Percentiles rank a stretch among this genome's conserved stretches.
phyloP scores from a whole-genome alignment of 2,888 invertebrate genomes.

The Acheta domesticus region DNA sequence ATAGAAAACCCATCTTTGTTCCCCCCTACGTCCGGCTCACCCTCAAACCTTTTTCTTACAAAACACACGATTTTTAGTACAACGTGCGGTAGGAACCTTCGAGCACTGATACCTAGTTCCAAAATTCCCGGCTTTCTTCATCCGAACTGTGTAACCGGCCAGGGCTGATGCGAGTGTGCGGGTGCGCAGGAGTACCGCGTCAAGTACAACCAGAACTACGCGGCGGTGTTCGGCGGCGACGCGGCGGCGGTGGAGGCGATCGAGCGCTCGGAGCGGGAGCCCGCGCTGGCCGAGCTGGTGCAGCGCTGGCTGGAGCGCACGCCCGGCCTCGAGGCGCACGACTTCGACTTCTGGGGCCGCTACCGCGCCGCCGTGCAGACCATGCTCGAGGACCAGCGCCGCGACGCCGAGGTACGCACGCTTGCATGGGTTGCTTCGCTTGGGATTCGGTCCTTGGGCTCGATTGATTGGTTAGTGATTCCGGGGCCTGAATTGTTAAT shows the following conservation, averaged over 20 bases:
- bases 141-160: no score
- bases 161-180: neutral
- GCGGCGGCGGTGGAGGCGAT: conserved; percentile 57
- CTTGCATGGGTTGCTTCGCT: neutral
- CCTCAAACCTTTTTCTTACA: no score
- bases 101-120: no score
- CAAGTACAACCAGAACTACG: conserved; percentile 90
- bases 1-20: no score
- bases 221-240: conserved; percentile 77
- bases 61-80: no score
- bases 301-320: conserved; percentile 93
- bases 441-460: neutral
- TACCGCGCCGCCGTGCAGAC: conserved; percentile 71
- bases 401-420: conserved; percentile 57
- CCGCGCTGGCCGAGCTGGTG: conserved; percentile 79
- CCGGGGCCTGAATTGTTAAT: no score
- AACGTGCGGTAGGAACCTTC: no score
- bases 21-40: no score
- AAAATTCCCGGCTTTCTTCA: no score
- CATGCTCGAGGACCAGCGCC: conserved; percentile 67
- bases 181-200: conserved; percentile 74
- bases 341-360: conserved; percentile 93
- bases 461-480: no score
- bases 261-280: conserved; percentile 72
- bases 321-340: conserved; percentile 79